A percentile compares a stretch with the other conserved stretches of the same genome.
phyloP scores from a whole-genome alignment of 2,888 invertebrate species.

The Drosophila prolongata region DNA sequence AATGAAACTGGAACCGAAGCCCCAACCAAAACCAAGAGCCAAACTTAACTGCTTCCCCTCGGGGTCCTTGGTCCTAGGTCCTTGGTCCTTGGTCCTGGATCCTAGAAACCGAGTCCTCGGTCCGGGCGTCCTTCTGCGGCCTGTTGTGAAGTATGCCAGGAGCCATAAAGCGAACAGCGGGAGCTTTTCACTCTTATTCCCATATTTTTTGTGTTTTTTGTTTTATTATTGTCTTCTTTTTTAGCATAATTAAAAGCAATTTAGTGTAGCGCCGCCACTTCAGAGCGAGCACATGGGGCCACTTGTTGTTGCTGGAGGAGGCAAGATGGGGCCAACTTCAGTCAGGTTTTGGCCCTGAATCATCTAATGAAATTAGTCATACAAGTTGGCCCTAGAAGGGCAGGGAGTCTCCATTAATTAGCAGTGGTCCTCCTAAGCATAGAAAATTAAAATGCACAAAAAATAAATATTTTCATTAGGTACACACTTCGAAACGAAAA shows the following conservation, averaged over 20 bases:
- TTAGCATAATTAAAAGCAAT: slow-evolving; percentile 63
- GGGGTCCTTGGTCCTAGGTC: slow-evolving; percentile 1
- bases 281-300: slow-evolving; percentile 44
- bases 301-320: slow-evolving; percentile 17
- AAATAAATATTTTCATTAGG: slow-evolving; percentile 5
- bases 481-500: neutral
- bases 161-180: slow-evolving; percentile 38
- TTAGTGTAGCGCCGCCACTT: slow-evolving; percentile 54
- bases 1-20: neutral
- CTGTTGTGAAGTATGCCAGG: slow-evolving; percentile 34
- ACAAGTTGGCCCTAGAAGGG: slow-evolving; percentile 3
- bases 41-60: slow-evolving; percentile 33
- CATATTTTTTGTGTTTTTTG: slow-evolving; percentile 22
- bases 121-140: slow-evolving; percentile 19
- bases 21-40: slow-evolving; percentile 5
- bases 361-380: slow-evolving; percentile 38
- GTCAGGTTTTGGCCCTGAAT: slow-evolving; percentile 16
- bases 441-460: neutral
- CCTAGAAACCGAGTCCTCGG: slow-evolving; percentile 13
- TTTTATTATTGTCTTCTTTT: slow-evolving; percentile 38
- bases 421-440: neutral
- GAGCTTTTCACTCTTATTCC: slow-evolving; percentile 20
- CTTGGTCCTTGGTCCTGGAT: neutral
- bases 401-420: slow-evolving; percentile 17
- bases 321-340: slow-evolving; percentile 20